A percentile compares a stretch with the other conserved stretches of the same genome.
phyloP scores from a whole-genome alignment of 2,888 invertebrate genomes.

The Drosophila fungiperda region DNA sequence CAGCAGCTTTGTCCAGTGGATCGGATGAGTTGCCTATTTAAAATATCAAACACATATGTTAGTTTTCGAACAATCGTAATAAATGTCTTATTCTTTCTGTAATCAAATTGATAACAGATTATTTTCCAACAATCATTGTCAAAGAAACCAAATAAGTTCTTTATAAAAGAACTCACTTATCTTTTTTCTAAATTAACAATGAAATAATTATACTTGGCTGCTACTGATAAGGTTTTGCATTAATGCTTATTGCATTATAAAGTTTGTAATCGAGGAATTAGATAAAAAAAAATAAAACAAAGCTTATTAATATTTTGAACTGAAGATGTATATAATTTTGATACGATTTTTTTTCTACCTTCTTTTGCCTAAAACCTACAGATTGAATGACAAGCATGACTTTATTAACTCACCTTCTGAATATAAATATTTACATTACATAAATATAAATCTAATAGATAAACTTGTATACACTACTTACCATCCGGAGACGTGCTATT shows the following conservation, averaged over 20 bases:
- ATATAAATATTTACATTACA: too few relatives aligned
- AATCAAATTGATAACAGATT: background rate
- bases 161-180: background rate
- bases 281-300: background rate
- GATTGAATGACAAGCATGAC: background rate
- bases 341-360: background rate
- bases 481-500: background rate
- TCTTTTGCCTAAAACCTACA: background rate
- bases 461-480: constrained; percentile 9
- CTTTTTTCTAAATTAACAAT: background rate
- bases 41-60: background rate
- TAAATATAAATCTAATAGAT: background rate
- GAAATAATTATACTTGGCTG: background rate
- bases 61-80: background rate
- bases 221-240: background rate
- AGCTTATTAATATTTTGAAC: background rate
- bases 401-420: background rate
- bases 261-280: background rate
- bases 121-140: background rate
- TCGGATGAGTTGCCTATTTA: constrained; percentile 10
- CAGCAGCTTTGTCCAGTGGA: background rate
- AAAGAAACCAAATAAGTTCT: background rate
- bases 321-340: background rate
- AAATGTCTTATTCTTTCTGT: background rate
- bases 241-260: background rate